A percentile compares a stretch with the other conserved stretches of the same genome.
These are phyloP conservation scores for Squalus acanthias DNA, from an alignment of 2,797 vertebrate species.

Conservation along the genomic window DNA sequence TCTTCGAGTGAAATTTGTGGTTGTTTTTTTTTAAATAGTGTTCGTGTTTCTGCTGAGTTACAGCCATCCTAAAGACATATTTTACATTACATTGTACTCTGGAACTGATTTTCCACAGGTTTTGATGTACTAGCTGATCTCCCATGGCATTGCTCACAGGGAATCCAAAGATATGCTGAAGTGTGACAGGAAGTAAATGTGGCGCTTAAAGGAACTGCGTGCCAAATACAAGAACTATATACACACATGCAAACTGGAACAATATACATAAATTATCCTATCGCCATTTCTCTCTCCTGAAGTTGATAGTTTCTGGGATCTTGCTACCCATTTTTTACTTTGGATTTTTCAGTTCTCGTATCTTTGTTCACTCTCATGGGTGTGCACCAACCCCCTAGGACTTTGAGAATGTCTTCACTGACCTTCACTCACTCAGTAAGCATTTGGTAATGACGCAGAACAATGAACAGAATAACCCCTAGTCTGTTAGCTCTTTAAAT, in stretches of 20 bases:
- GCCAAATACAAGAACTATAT: background rate
- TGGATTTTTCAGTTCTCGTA: background rate
- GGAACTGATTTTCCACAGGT: background rate
- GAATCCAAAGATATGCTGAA: background rate
- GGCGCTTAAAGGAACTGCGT: background rate
- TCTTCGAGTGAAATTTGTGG: background rate
- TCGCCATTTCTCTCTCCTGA: background rate
- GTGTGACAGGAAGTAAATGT: background rate
- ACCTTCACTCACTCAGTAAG: background rate
- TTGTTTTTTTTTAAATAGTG: background rate
- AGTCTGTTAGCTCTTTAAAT: no score
- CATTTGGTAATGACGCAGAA: background rate
- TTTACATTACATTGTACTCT: background rate
- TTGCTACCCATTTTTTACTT: background rate
- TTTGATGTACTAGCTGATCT: no score
- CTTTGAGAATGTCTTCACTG: background rate
- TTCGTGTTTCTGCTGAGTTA: background rate
- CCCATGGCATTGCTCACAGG: no score
- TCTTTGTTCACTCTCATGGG: background rate
- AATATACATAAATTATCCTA: background rate
- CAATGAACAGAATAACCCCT: background rate
- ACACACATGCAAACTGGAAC: background rate
- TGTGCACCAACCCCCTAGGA: background rate
- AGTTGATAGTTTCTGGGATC: background rate
- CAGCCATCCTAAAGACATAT: no score